Conservation (phyloP, 2,797 vertebrate species). For the Poecilia velifera region DNA sequence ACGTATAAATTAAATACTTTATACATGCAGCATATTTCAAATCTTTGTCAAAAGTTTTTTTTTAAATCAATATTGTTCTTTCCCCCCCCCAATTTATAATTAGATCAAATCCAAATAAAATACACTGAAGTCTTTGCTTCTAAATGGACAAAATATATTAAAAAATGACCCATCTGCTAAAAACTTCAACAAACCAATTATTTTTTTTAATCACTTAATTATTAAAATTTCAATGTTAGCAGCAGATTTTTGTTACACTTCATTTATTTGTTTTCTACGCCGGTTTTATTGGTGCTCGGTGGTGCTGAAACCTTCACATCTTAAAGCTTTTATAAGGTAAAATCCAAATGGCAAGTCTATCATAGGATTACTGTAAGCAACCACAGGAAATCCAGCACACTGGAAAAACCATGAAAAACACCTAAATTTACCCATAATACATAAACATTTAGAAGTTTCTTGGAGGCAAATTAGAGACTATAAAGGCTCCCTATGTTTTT, state of each 20-base stretch:
- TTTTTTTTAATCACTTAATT: too few relatives aligned
- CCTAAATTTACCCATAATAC: not conserved
- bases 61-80: not conserved
- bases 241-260: not conserved
- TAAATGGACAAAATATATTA: not conserved
- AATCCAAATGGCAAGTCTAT: not conserved
- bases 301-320: not conserved
- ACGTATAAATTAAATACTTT: not conserved
- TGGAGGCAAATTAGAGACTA: not conserved
- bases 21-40: not conserved
- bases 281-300: not conserved
- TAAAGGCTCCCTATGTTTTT: not conserved
- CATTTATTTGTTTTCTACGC: not conserved
- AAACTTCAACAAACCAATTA: not conserved
- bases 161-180: not conserved
- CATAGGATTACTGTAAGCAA: not conserved
- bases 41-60: not conserved
- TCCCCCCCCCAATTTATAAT: not conserved
- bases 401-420: conserved; percentile 1
- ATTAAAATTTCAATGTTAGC: too few relatives aligned
- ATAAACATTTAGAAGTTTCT: not conserved
- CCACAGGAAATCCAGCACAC: not conserved
- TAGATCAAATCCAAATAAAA: not conserved
- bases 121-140: not conserved
- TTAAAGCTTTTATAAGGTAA: not conserved